Evolutionary conservation across 2,113 vertebrate species (phyloP).

Genomic region (Columba janthina): DNA sequence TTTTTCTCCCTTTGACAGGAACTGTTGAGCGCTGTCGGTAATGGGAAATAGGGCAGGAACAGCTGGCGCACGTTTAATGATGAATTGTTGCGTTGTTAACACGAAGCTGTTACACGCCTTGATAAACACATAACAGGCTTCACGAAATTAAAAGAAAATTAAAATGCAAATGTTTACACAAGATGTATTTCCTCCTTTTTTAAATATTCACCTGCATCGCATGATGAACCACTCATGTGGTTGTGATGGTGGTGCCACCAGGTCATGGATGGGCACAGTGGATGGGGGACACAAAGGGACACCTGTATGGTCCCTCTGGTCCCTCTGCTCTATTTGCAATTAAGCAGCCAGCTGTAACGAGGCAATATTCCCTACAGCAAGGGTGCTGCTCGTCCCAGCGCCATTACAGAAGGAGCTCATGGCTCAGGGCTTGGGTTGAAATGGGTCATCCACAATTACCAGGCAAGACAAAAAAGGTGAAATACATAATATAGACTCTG

Average conservation of each 20-base stretch:
- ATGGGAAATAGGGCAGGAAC: constrained; percentile 48
- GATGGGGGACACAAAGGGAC: background rate
- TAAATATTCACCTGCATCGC: background rate
- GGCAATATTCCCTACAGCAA: background rate
- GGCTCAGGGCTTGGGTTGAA: background rate
- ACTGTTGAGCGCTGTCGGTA: constrained; percentile 11
- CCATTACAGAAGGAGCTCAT: background rate
- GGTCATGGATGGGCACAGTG: fast-evolving
- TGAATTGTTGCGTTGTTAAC: constrained; percentile 68
- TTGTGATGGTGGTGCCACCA: fast-evolving
- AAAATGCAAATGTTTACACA: constrained; percentile 74
- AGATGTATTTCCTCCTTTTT: background rate
- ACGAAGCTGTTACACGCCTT: constrained; percentile 69
- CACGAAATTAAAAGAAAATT: constrained; percentile 73
- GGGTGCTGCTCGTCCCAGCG: background rate
- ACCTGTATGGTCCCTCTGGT: background rate
- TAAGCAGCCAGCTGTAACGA: background rate
- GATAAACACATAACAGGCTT: constrained; percentile 64
- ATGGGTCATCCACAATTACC: background rate
- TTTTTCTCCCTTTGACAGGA: constrained; percentile 25
- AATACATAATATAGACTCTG: background rate
- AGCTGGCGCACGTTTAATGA: constrained; percentile 70
- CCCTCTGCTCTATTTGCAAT: background rate
- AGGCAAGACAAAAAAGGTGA: background rate
- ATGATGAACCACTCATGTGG: background rate